Evolutionary conservation across 1,140 invertebrate genomes (phyloP), one percentile per base, ranked within the genome.

Genomic region (Ctenoplectra terminalis): DNA sequence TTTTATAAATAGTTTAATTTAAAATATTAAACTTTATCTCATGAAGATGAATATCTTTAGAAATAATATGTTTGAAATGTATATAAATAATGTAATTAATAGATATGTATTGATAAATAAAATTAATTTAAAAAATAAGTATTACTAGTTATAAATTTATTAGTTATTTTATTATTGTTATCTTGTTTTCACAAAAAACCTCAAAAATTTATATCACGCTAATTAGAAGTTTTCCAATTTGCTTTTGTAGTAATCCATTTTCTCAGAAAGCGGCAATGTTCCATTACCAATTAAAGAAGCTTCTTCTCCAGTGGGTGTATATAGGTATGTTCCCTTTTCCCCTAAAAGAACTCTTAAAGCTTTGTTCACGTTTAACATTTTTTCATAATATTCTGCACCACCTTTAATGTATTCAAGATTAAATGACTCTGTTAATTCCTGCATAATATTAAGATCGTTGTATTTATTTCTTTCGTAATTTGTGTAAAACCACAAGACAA

Each of bases 351-450:
- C 90, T 84, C 97, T 92, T 23, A 97, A 87, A 0, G 97, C 96
- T 81, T 95, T 95, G 91, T 98, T 98, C 89, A 96, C 95, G 82
- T 95, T 92, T 58, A 97, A 88, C 17, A 95, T 90, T 92, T 97
- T 97, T 46, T 95, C 94, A 91, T 97, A 98, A 92, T 95, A 98
- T 89, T 96, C 95, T 50, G 96, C 93, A 15, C 97, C 97, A 52
- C 96, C 96, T 90, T 96, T 93, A 11, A 96, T 92, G 91, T 96
- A 97, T 46, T 95, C 94, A 34, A 92, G 90, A 40, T 95, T 95
- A 64, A 96, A 85, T 31, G 93, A n/a, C n/a, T n/a, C n/a, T n/a
- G n/a, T n/a, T n/a, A n/a, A n/a, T n/a, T n/a, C n/a, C n/a, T n/a
- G n/a, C n/a, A n/a, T n/a, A n/a, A n/a, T n/a, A n/a, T n/a, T n/a